Base-by-base conservation (phyloP, 2,797 vertebrate species). In the Poeciliopsis gracilis region DNA sequence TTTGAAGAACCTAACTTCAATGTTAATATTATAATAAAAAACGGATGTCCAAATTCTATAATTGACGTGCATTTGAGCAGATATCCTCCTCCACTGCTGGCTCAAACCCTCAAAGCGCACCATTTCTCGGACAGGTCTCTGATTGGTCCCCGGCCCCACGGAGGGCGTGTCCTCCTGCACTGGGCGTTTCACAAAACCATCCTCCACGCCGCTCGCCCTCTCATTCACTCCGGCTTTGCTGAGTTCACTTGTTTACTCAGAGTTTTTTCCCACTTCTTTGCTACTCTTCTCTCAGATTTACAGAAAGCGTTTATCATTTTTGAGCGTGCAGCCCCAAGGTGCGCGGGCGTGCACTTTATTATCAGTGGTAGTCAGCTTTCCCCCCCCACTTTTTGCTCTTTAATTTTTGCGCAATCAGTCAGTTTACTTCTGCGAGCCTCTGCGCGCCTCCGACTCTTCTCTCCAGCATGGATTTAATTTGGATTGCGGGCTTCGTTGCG, bases 401-500 rank as follows among this genome's bases (percentile, higher is more conserved):
- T 72, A 51, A 45, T 45, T 18, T 59, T 76, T 75, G 77, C 84
- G 83, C 84, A 72, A 61, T 57, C 78, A 61, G 74, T 89, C 76
- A 89, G 79, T 89, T 82, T 83, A 67, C 86, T 76, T 23, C 49
- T 72, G 25, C 18, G 30, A 18, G n/a, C 28, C 82, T 51, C 78
- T 90, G 82, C 91, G 82, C 85, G 83, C 76, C 72, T 74, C 73
- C 84, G 33, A 75, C 84, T 69, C 78, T 86, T 72, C 77, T 86
- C 85, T 88, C 87, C 91, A 71, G 80, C 81, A 96, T 96, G 95
- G 95, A 95, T 91, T 90, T 94, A 91, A 80, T 93, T 82, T 93
- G 93, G 93, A 89, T 93, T 77, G 84, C 86, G 76, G 89, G 88
- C 86, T 86, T 92, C 76, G 73, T 89, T 47, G 87, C 86, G 89